Evolutionary conservation across 2,113 vertebrate genomes (phyloP).

Genomic region (Climacteris rufus): DNA sequence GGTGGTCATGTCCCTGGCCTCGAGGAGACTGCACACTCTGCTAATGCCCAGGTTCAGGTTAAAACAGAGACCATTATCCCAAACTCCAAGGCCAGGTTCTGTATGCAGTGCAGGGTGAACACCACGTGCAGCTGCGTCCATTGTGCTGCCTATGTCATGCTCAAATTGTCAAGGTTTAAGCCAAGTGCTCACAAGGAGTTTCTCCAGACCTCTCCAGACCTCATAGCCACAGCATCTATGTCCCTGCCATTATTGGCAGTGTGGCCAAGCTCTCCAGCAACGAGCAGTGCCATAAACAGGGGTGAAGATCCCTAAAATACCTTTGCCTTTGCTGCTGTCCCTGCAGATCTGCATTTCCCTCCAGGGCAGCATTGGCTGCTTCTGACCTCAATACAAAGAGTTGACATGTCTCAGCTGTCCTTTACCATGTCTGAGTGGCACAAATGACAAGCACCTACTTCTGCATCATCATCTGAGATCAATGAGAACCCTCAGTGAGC

Average conservation of each 20-base stretch:
- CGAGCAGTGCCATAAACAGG: neutral
- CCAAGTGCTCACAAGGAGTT: neutral
- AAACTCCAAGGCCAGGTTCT: neutral
- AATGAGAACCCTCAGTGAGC: neutral
- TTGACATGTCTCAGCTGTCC: neutral
- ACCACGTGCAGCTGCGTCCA: rapidly evolving
- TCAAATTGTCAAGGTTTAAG: neutral
- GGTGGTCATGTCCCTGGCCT: neutral
- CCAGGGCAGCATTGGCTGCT: neutral
- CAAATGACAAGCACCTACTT: neutral
- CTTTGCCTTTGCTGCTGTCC: neutral
- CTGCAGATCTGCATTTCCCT: neutral
- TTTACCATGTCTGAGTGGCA: neutral
- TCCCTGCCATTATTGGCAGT: neutral
- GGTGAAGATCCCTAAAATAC: neutral
- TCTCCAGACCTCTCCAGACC: neutral
- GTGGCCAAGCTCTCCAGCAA: neutral
- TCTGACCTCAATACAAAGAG: neutral
- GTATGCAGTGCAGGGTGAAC: neutral
- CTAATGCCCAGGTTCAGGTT: neutral
- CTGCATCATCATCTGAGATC: neutral
- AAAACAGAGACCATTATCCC: neutral
- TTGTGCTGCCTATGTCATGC: neutral
- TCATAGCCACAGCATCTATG: neutral
- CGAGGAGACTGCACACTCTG: rapidly evolving